Evolutionary conservation across 2,797 vertebrate genomes (phyloP), one percentile per base, ranked within the genome.

Genomic region (Sebastes dallii): DNA sequence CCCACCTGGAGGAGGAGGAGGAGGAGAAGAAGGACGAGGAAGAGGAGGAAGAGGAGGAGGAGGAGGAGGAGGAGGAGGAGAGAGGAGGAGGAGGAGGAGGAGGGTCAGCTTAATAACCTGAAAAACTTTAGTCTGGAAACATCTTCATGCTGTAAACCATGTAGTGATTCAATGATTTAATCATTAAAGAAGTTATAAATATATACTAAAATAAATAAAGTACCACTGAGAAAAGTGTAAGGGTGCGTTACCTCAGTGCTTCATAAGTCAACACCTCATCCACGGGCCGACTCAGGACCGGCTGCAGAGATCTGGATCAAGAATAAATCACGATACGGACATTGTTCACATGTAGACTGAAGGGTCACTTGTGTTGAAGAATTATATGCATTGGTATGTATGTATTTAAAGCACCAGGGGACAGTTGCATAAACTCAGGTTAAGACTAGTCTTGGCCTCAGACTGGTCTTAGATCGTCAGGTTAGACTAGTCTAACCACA

Each of bases 191-290:
- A 13, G 36, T 39, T 39, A 39, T 39, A 39, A 39, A 39, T 39
- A 39, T 39, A 39, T 39, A 39, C 12, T 39, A 39, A 39, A 39
- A 39, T 39, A 39, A 39, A 39, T 39, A 39, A 39, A 39, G 36
- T 13, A 39, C 12, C 36, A 39, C 36, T 39, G 36, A 39, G 36
- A 39, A 39, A 39, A 3, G 36, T 39, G 36, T 39, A 39, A 56
- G 54, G 7, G 20, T 32, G 8, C 3, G 1, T 39, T 39, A 94
- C 94, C 93, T 94, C 55, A 99, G 16, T 18, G 97, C 96, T 4
- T 94, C 89, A 71, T 94, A 95, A 20, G 93, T 97, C 87, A 99
- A 95, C 86, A 99, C 61, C 3, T 80, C 78, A 20, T 90, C 95
- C 4, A 90, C 87, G 0, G 91, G 82, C 80, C 93, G 92, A 1